A percentile compares a stretch with the other conserved stretches of the same genome.
phyloP scores from a whole-genome alignment of 2,113 vertebrate species.

The Melospiza melodia region DNA sequence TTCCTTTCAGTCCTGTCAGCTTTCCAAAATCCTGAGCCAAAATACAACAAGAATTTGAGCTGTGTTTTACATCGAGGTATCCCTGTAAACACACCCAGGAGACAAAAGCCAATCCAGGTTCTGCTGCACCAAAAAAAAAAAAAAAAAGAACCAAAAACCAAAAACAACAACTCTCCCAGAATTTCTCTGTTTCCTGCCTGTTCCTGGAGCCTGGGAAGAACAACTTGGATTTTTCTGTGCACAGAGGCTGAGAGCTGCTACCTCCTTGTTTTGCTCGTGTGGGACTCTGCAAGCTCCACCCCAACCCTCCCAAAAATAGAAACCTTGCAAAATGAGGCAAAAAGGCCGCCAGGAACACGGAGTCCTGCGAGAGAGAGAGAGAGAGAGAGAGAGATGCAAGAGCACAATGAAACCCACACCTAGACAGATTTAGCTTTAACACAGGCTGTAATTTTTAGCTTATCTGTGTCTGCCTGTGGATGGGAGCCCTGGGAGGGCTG shows the following conservation, averaged over 20 bases:
- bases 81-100: background rate
- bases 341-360: slow-evolving; percentile 45
- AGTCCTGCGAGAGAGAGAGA: slow-evolving; percentile 4
- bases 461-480: slow-evolving; percentile 12
- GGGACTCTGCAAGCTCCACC: slow-evolving; percentile 40
- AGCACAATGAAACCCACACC: slow-evolving; percentile 44
- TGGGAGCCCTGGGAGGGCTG: background rate
- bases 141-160: background rate
- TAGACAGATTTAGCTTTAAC: slow-evolving; percentile 8
- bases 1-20: slow-evolving; percentile 45
- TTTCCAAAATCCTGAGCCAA: slow-evolving; percentile 48
- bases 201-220: background rate
- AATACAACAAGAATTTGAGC: background rate
- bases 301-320: slow-evolving; percentile 59
- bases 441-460: slow-evolving; percentile 37
- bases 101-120: background rate
- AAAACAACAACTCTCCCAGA: background rate
- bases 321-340: slow-evolving; percentile 68
- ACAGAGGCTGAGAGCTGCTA: background rate
- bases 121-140: background rate
- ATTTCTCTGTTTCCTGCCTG: background rate
- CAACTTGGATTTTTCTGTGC: background rate
- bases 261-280: slow-evolving; percentile 45
- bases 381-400: background rate
- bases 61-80: background rate